Percentiles rank a stretch among this genome's conserved stretches.
Evolutionary conservation across 2,888 invertebrate species (phyloP).

Genomic region (Drosophila flavopinicola): DNA sequence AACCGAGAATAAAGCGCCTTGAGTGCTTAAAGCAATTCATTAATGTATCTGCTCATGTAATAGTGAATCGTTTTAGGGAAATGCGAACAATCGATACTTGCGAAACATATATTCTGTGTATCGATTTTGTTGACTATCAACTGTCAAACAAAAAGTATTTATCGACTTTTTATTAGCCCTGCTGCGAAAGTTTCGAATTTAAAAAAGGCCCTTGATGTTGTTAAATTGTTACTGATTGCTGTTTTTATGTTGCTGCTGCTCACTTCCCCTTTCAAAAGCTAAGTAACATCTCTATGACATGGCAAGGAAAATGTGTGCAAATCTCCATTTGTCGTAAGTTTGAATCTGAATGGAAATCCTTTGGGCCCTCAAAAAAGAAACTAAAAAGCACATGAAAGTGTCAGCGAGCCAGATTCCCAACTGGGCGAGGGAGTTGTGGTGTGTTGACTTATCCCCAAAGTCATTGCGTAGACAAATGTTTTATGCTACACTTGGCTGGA

Average conservation of each 20-base stretch:
- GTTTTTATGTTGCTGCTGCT: background rate
- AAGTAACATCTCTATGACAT: background rate
- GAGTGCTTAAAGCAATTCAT: too few species aligned
- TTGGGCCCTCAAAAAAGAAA: slow-evolving; percentile 2
- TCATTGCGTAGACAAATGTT: slow-evolving; percentile 2
- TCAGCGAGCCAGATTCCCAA: background rate
- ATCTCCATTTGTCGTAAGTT: background rate
- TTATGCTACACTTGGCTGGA: background rate
- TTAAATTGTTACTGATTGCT: background rate
- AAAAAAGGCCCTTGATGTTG: background rate
- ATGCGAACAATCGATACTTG: too few species aligned
- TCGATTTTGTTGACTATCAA: too few species aligned
- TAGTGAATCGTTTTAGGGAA: too few species aligned
- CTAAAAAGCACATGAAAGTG: background rate
- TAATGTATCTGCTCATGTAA: too few species aligned
- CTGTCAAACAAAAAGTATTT: background rate
- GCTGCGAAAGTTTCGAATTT: too few species aligned
- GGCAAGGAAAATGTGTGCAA: background rate
- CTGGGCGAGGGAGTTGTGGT: background rate
- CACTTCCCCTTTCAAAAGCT: background rate
- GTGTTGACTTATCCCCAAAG: background rate
- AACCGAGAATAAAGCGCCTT: too few species aligned
- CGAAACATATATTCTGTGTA: too few species aligned
- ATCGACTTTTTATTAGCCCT: background rate
- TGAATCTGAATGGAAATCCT: background rate